Conservation (phyloP, 35 echinoderm and acorn worm species). For the Ptychodera flava region DNA sequence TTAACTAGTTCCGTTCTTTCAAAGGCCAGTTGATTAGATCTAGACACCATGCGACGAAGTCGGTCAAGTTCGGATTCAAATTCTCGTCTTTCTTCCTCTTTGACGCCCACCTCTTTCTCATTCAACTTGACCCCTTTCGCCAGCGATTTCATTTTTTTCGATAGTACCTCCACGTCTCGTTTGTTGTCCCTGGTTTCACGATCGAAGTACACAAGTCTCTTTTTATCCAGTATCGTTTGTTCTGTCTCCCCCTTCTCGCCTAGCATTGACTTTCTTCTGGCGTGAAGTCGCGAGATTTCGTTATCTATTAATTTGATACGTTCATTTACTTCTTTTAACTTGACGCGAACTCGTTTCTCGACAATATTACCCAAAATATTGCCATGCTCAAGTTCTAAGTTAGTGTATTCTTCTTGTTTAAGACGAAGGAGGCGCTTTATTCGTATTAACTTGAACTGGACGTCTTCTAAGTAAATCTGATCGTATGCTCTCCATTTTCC, state of each 20-base stretch:
- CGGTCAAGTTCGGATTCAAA: conserved; percentile 56
- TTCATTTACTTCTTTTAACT: conserved; percentile 67
- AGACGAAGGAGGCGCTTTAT: conserved; percentile 71
- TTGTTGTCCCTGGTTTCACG: neutral
- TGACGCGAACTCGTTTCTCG: conserved; percentile 83
- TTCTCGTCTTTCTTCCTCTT: conserved; percentile 57
- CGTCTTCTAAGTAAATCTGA: conserved; percentile 91
- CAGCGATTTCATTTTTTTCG: conserved; percentile 71
- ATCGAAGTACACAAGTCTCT: conserved; percentile 16
- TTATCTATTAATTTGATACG: conserved; percentile 59
- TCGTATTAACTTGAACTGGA: conserved; percentile 84
- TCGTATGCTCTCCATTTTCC: conserved; percentile 91
- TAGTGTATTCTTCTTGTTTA: conserved; percentile 93
- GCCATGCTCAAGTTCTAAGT: conserved; percentile 73
- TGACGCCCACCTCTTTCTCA: conserved; percentile 52
- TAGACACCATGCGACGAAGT: conserved; percentile 50
- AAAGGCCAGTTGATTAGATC: conserved; percentile 83
- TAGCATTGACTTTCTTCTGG: conserved; percentile 40
- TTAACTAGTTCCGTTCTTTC: conserved; percentile 80
- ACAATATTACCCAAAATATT: conserved; percentile 73
- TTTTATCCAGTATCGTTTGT: conserved; percentile 72
- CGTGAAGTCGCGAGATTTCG: conserved; percentile 51
- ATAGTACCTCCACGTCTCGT: conserved; percentile 65
- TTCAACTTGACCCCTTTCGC: conserved; percentile 68
- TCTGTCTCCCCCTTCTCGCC: conserved; percentile 58